Percentiles rank a stretch among this genome's conserved stretches.
These are phyloP conservation scores for Pheosia tremula DNA, from an alignment of 2,888 invertebrate genomes.

Conservation along the genomic window DNA sequence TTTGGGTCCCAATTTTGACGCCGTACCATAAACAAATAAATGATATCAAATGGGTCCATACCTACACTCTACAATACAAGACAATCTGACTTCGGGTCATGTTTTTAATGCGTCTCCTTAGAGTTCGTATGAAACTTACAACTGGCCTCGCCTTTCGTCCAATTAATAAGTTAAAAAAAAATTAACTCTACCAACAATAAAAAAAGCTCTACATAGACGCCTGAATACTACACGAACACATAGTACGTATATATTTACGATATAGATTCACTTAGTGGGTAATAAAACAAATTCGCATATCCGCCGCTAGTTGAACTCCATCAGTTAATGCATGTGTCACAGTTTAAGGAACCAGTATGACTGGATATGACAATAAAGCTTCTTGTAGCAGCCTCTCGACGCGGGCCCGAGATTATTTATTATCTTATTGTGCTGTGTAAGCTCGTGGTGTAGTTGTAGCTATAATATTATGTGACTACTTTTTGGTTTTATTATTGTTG, in stretches of 20 bases:
- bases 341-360: conserved; percentile 19
- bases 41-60: not conserved
- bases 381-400: conserved; percentile 23
- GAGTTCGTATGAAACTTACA: too few relatives aligned
- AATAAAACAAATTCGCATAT: conserved; percentile 1
- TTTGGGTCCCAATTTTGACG: not conserved
- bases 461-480: not conserved
- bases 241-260: too few relatives aligned
- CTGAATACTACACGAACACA: too few relatives aligned
- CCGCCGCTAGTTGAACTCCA: conserved; percentile 6
- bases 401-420: conserved; percentile 37
- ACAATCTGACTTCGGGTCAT: not conserved
- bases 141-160: too few relatives aligned
- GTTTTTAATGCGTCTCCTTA: too few relatives aligned
- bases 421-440: conserved; percentile 29
- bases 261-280: too few relatives aligned
- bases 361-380: conserved; percentile 22
- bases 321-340: conserved; percentile 20
- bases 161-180: too few relatives aligned
- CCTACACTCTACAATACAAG: not conserved
- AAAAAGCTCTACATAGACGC: too few relatives aligned
- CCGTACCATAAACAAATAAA: not conserved
- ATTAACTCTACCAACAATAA: too few relatives aligned
- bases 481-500: too few relatives aligned
- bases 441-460: conserved; percentile 7